These are phyloP conservation scores for Notocelia uddmanniana DNA, from an alignment of 2,888 invertebrate species.

Conservation along the genomic window DNA sequence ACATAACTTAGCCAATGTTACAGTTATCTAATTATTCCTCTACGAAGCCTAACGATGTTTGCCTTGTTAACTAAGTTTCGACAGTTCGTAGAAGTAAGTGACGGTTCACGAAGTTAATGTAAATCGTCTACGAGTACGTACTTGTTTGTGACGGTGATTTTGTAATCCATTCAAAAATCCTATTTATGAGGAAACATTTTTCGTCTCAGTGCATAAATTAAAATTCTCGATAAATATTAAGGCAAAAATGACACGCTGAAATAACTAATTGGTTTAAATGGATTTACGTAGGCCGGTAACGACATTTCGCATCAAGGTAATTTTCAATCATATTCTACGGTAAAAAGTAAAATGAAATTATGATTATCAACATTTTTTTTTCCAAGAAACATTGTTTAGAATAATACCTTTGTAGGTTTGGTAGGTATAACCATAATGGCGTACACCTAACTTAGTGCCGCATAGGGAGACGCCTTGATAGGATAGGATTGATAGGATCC, in stretches of 20 bases:
- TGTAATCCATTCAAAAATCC: conserved; percentile 44
- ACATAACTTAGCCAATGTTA: conserved; percentile 52
- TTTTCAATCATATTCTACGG: conserved; percentile 13
- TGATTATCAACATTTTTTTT: not conserved
- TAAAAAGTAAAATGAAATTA: conserved; percentile 8
- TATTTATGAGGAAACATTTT: not conserved
- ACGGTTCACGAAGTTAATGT: conserved; percentile 60
- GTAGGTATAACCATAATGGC: too few species aligned
- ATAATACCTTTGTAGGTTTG: too few species aligned
- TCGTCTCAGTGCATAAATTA: not conserved
- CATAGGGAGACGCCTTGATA: conserved; percentile 22
- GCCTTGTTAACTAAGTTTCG: conserved; percentile 69
- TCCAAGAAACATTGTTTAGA: too few species aligned
- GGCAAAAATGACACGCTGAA: not conserved
- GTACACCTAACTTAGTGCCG: conserved; percentile 13
- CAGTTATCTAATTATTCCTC: conserved; percentile 54
- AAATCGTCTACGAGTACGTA: conserved; percentile 58
- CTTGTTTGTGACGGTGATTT: conserved; percentile 57
- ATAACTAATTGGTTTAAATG: conserved; percentile 15
- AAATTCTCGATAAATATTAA: conserved; percentile 8
- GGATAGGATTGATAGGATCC: conserved; percentile 24
- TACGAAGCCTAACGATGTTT: conserved; percentile 67
- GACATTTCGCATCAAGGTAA: conserved; percentile 18
- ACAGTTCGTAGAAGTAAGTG: conserved; percentile 62
- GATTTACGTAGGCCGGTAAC: conserved; percentile 16